phyloP scores from a whole-genome alignment of 2,797 vertebrate species.

The Lacerta viridis region DNA sequence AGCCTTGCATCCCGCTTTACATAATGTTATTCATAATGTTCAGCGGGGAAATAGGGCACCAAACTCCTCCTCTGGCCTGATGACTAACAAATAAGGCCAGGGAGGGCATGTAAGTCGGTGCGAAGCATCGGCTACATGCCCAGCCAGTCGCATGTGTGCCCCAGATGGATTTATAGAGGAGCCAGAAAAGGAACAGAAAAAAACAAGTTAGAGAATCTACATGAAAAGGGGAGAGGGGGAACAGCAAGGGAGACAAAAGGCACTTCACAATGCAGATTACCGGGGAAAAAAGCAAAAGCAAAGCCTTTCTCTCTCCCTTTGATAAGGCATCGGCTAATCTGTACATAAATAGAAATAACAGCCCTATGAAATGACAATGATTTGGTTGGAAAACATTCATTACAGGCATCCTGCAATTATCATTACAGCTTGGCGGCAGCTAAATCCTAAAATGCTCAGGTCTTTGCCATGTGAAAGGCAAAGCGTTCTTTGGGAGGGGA shows the following conservation, averaged over 20 bases:
- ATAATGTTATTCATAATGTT: conserved; percentile 33
- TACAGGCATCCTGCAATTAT: conserved; percentile 75
- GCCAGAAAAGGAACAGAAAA: conserved; percentile 58
- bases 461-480: conserved; percentile 50
- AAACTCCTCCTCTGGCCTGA: conserved; percentile 44
- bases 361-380: conserved; percentile 70
- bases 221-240: conserved; percentile 38
- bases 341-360: conserved; percentile 69
- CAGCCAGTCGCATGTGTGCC: conserved; percentile 53
- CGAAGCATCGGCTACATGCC: conserved; percentile 47
- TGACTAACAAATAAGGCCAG: conserved; percentile 67
- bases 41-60: neutral
- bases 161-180: conserved; percentile 57
- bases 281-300: neutral
- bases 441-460: conserved; percentile 47
- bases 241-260: conserved; percentile 21
- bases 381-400: conserved; percentile 78
- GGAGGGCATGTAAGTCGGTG: conserved; percentile 59
- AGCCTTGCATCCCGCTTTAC: conserved; percentile 39
- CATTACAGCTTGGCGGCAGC: conserved; percentile 73
- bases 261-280: conserved; percentile 16
- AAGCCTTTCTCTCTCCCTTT: conserved; percentile 48
- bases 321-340: conserved; percentile 49
- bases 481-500: conserved; percentile 30
- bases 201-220: conserved; percentile 44